phyloP scores from a whole-genome alignment of 1,140 invertebrate species.

The Zaprionus taronus region DNA sequence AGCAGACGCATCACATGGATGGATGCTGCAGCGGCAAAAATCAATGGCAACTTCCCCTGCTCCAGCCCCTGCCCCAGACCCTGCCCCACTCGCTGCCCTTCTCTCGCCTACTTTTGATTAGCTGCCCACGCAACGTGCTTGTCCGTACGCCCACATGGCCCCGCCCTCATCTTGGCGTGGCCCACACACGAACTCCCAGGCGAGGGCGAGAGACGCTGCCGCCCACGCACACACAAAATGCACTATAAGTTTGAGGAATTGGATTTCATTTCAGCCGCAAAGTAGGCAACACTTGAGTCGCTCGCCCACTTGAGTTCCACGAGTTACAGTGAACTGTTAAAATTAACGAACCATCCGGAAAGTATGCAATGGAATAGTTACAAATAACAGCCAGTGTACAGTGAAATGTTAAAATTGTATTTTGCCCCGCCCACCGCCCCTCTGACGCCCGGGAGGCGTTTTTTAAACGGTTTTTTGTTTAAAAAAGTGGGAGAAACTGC shows the following conservation, averaged over 20 bases:
- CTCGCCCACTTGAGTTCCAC: neutral
- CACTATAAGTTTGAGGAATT: constrained; percentile 25
- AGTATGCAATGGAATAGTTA: constrained; percentile 1
- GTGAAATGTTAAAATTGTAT: too few relatives aligned
- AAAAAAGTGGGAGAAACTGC: too few relatives aligned
- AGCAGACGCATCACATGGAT: constrained; percentile 1
- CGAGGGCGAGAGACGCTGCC: constrained; percentile 6
- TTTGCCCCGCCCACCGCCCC: too few relatives aligned
- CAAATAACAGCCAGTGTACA: too few relatives aligned
- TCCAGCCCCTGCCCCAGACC: neutral
- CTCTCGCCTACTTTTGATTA: neutral
- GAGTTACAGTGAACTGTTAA: constrained; percentile 46
- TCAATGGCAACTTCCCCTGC: constrained; percentile 36
- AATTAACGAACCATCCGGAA: constrained; percentile 16
- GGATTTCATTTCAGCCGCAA: constrained; percentile 18
- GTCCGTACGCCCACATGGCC: constrained; percentile 5
- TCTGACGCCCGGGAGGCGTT: too few relatives aligned
- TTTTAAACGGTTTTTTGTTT: too few relatives aligned
- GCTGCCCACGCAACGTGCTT: constrained; percentile 22
- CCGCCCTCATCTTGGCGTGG: neutral
- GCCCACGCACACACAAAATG: constrained; percentile 27
- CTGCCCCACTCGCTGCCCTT: too few relatives aligned
- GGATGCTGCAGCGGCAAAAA: constrained; percentile 29
- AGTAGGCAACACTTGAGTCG: constrained; percentile 39
- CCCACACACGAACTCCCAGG: constrained; percentile 39